phyloP scores from a whole-genome alignment of 2,797 vertebrate species.

The Danionella dracula region DNA sequence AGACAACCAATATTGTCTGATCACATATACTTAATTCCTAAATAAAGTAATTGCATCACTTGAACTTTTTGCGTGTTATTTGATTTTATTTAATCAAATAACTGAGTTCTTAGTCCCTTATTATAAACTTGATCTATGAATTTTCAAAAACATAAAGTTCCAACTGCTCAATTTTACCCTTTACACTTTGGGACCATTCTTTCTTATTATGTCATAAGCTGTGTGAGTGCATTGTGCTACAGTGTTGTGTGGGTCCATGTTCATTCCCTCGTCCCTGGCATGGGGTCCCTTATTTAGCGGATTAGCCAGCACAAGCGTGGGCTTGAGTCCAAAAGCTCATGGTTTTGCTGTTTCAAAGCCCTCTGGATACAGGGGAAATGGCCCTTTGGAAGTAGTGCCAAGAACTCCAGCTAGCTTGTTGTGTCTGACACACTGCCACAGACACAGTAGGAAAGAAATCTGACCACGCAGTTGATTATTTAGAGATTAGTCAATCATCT shows the following conservation, averaged over 20 bases:
- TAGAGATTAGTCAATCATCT: conserved; percentile 67
- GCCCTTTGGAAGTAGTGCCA: conserved; percentile 47
- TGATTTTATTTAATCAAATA: no score
- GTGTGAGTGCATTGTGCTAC: conserved; percentile 26
- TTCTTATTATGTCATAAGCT: conserved; percentile 26
- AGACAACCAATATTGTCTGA: no score
- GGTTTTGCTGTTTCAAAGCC: conserved; percentile 73
- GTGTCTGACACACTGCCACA: conserved; percentile 83
- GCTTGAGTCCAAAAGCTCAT: conserved; percentile 84
- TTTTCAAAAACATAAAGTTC: no score
- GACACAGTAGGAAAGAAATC: conserved; percentile 84
- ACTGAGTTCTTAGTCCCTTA: no score
- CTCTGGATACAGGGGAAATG: conserved; percentile 46
- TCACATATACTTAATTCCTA: no score
- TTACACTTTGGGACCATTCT: conserved; percentile 35
- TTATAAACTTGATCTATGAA: no score
- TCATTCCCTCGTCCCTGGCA: conserved; percentile 79
- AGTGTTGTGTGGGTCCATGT: conserved; percentile 75
- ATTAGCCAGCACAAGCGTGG: conserved; percentile 84
- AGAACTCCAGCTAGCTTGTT: conserved; percentile 46
- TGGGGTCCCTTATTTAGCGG: conserved; percentile 84
- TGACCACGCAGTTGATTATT: conserved; percentile 84
- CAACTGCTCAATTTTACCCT: conserved; percentile 3
- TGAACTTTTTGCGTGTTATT: no score
- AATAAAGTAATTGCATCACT: no score